A percentile compares a stretch with the other conserved stretches of the same genome.
These are phyloP conservation scores for Serranus cabrilla DNA, from an alignment of 2,797 vertebrate genomes.

Conservation along the genomic window DNA sequence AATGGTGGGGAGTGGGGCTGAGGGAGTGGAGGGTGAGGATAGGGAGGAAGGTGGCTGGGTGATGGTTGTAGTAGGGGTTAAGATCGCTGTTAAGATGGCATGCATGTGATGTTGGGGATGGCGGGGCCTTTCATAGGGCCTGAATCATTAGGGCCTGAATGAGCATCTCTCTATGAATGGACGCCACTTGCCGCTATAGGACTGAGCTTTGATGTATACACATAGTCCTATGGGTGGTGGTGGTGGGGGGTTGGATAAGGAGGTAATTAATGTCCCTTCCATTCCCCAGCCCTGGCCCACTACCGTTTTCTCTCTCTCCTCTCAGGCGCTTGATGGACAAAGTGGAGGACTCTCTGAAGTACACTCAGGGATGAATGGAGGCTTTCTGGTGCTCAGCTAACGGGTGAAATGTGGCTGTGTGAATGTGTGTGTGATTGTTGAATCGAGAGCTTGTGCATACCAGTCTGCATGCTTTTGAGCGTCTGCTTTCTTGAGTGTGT, in stretches of 20 bases:
- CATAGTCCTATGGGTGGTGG: constrained; percentile 42
- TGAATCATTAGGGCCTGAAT: constrained; percentile 71
- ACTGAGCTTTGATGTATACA: constrained; percentile 68
- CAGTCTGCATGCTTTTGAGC: constrained; percentile 52
- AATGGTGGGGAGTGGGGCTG: constrained; percentile 14
- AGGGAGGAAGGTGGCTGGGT: neutral
- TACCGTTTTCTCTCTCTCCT: constrained; percentile 59
- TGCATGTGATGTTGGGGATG: constrained; percentile 49
- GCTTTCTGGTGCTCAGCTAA: constrained; percentile 71
- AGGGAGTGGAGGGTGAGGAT: neutral
- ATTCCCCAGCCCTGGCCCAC: constrained; percentile 37
- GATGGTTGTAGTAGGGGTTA: constrained; percentile 14
- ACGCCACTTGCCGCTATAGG: constrained; percentile 53
- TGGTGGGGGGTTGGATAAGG: constrained; percentile 29
- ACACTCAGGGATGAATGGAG: constrained; percentile 73
- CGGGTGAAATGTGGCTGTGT: constrained; percentile 55
- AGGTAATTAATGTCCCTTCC: constrained; percentile 71
- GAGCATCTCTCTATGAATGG: constrained; percentile 67
- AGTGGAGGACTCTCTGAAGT: constrained; percentile 72
- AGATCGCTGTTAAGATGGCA: constrained; percentile 58
- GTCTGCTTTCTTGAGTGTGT: constrained; percentile 59
- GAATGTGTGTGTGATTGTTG: constrained; percentile 54
- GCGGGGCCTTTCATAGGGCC: constrained; percentile 50
- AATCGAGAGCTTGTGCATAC: constrained; percentile 62
- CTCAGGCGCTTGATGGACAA: constrained; percentile 67